Conservation (phyloP, 2,797 vertebrate genomes). For the Echiichthys vipera region DNA sequence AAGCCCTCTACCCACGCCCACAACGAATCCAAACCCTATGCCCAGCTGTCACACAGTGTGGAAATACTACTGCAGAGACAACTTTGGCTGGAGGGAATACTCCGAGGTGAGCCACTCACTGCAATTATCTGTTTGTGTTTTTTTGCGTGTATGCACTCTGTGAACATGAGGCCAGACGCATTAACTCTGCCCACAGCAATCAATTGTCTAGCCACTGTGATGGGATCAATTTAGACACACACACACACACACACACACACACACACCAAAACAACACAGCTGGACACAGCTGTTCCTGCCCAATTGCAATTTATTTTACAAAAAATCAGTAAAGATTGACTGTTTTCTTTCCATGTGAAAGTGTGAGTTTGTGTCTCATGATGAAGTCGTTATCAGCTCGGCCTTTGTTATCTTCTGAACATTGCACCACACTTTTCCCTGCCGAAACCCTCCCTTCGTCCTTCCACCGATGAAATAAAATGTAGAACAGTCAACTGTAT, state of each 20-base stretch:
- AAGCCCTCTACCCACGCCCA: slow-evolving; percentile 68
- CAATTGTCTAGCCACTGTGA: slow-evolving; percentile 41
- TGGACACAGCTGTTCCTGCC: slow-evolving; percentile 39
- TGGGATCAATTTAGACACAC: slow-evolving; percentile 49
- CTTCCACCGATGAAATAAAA: slow-evolving; percentile 7
- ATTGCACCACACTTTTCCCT: background rate
- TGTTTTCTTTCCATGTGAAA: slow-evolving; percentile 15
- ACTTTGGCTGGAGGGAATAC: slow-evolving; percentile 99
- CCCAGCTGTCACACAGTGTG: slow-evolving; percentile 93
- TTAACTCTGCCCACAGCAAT: slow-evolving; percentile 45
- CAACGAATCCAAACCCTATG: slow-evolving; percentile 79
- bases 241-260: slow-evolving; percentile 1
- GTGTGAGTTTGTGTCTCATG: slow-evolving; percentile 22
- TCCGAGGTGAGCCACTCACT: slow-evolving; percentile 89
- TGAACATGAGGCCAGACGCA: slow-evolving; percentile 50
- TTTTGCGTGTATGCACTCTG: slow-evolving; percentile 4
- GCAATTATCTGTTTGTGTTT: slow-evolving; percentile 6
- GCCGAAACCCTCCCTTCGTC: background rate
- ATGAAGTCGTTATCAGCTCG: slow-evolving; percentile 8
- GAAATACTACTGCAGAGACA: slow-evolving; percentile 99
- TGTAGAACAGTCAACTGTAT: background rate
- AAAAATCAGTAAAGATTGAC: slow-evolving; percentile 56
- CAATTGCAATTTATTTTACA: slow-evolving; percentile 60
- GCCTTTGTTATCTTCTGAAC: slow-evolving; percentile 9
- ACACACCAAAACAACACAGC: slow-evolving; percentile 16